A percentile compares a stretch with the other conserved stretches of the same genome.
Conservation (phyloP, 2,888 invertebrate species). For the Willowsia nigromaculata region DNA sequence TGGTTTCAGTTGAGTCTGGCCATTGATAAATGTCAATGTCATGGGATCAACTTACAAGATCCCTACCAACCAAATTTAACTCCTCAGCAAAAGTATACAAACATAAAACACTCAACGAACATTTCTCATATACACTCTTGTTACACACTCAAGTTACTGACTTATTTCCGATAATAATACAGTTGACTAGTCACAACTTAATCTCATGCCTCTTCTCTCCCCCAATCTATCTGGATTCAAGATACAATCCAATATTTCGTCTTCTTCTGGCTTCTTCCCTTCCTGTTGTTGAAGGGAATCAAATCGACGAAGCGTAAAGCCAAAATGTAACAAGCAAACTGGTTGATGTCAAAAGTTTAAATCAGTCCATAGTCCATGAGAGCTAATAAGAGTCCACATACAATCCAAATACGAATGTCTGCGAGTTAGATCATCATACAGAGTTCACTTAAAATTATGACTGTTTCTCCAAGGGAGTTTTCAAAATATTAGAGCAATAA, state of each 20-base stretch:
- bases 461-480: not conserved
- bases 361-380: not conserved
- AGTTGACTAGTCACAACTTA: slow-evolving; percentile 22
- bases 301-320: not conserved
- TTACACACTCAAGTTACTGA: not conserved
- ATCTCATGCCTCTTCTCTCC: not conserved
- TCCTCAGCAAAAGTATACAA: slow-evolving; percentile 34
- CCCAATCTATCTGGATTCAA: not conserved
- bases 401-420: not conserved
- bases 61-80: slow-evolving; percentile 48
- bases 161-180: not conserved
- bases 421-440: not conserved
- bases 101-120: slow-evolving; percentile 20
- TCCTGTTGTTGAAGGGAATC: not conserved
- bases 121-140: slow-evolving; percentile 24
- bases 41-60: slow-evolving; percentile 64
- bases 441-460: not conserved
- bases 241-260: not conserved
- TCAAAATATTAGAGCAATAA: not conserved
- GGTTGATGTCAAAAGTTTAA: not conserved
- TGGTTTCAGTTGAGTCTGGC: not conserved
- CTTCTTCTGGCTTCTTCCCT: not conserved
- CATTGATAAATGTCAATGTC: slow-evolving; percentile 69
- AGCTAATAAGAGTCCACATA: not conserved
- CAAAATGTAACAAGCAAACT: not conserved